Conservation (phyloP, 2,113 vertebrate genomes). For the Opisthocomus hoazin region DNA sequence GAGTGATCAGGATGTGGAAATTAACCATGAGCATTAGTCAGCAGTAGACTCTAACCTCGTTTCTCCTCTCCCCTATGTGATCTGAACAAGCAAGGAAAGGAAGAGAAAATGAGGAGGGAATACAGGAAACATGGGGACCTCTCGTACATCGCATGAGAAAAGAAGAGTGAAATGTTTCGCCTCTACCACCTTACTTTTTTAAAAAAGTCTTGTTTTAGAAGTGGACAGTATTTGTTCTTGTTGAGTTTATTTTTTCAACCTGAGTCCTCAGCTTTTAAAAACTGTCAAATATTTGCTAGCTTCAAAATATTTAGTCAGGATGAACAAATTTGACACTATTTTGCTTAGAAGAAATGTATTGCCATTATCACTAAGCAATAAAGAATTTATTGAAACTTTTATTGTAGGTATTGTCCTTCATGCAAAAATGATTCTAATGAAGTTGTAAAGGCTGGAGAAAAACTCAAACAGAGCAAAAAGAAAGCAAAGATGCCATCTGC, state of each 20-base stretch:
- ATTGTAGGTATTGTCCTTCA: slow-evolving; percentile 90
- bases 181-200: background rate
- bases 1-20: background rate
- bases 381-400: background rate
- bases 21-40: background rate
- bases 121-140: background rate
- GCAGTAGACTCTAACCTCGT: background rate
- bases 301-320: background rate
- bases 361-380: background rate
- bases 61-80: background rate
- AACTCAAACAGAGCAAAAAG: slow-evolving; percentile 93
- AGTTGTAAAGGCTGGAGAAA: slow-evolving; percentile 93
- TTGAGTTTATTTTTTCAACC: background rate
- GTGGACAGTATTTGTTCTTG: background rate
- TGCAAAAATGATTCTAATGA: slow-evolving; percentile 96
- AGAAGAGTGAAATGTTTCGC: background rate
- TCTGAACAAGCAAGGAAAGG: background rate
- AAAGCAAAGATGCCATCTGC: slow-evolving; percentile 96
- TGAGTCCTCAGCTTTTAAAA: background rate
- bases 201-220: background rate
- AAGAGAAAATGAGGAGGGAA: background rate
- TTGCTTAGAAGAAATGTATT: background rate
- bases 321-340: background rate
- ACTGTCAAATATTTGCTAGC: background rate
- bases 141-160: background rate